Evolutionary conservation across 2,113 vertebrate species (phyloP), one percentile per base, ranked within the genome.

Genomic region (Leptocoma aspasia): DNA sequence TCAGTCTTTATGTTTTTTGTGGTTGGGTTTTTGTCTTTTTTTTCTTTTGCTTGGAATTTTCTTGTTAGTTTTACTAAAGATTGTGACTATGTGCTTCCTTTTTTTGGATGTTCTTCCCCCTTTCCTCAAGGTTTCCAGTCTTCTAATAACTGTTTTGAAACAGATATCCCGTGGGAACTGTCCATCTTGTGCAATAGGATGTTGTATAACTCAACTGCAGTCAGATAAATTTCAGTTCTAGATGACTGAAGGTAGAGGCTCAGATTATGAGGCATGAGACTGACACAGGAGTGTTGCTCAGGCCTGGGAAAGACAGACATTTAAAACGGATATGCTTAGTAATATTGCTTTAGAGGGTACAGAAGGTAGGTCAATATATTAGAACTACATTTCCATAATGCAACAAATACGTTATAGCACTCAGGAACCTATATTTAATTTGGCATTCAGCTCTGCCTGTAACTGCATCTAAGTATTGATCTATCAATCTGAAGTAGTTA

Each of bases 381-480:
- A 94, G 72, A 92, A 89, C 53, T 86, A 75, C 52, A 82, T 95
- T 95, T 94, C 95, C 82, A 68, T 88, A 91, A 44, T 18, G 44
- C 42, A 76, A 44, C 8, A 26, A 16, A 79, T 57, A 60, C 73
- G 41, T 86, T 95, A 92, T 47, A 92, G 87, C 79, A 70, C 69
- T 85, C 60, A 83, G 77, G 70, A 95, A 91, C 83, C 79, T 44
- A 54, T 82, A 97, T 86, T 91, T 94, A 90, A 89, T 91, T 96
- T 90, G 94, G 79, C 86, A 90, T 83, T 76, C 47, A 92, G 83
- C 54, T 97, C 71, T 95, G 69, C 91, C 94, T 96, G 14, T 89
- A 97, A 96, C 77, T 95, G 91, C 84, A 95, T 95, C 90, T 97
- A 90, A 94, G 86, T 65, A 79, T 96, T 93, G 94, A 97, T 97